Conservation (phyloP, 1,140 invertebrate species). For the Zelostemma sp. region DNA sequence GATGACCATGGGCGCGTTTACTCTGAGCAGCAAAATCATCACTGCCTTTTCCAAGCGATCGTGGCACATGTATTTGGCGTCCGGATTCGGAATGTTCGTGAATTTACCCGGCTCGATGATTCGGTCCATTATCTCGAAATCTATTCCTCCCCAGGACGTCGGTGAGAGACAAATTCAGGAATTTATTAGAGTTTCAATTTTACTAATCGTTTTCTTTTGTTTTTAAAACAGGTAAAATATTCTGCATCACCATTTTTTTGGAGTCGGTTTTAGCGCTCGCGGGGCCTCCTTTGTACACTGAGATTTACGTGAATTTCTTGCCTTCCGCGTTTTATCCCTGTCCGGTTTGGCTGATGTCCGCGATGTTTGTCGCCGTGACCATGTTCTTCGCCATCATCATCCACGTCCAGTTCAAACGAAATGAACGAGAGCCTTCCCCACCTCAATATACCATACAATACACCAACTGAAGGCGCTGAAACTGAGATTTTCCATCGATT, state of each 20-base stretch:
- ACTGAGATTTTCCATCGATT: no score
- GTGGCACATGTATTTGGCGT: no score
- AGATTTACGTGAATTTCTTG: background rate
- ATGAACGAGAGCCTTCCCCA: background rate
- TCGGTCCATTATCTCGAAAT: no score
- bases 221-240: conserved; percentile 1
- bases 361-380: background rate
- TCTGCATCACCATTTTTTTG: background rate
- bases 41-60: no score
- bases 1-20: no score
- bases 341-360: background rate
- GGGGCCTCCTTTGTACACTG: background rate
- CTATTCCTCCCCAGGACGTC: no score
- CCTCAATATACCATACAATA: background rate
- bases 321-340: background rate
- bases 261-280: background rate
- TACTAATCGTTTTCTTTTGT: no score
- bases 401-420: background rate
- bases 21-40: no score
- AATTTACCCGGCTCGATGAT: no score
- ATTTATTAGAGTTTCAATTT: no score
- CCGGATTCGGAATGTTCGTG: no score
- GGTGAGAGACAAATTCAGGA: no score
- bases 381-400: background rate
- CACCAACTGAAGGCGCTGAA: background rate